Evolutionary conservation across 2,888 invertebrate species (phyloP).

Genomic region (Nymphalis polychloros): DNA sequence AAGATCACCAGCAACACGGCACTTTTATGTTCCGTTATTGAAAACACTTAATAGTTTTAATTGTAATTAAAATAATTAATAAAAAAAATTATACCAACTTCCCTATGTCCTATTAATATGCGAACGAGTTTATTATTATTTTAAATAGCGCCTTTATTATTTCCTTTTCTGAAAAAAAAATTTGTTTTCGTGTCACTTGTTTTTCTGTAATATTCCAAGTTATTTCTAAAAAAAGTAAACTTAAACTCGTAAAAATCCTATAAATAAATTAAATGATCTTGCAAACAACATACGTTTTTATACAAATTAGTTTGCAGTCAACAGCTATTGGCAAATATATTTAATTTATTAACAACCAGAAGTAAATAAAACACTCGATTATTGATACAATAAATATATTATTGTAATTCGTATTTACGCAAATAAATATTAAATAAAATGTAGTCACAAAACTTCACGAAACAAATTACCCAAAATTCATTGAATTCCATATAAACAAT

Average conservation of each 20-base stretch:
- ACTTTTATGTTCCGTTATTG: neutral
- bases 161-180: neutral
- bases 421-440: too few species aligned
- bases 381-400: neutral
- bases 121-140: neutral
- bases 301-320: neutral
- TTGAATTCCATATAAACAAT: too few species aligned
- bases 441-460: too few species aligned
- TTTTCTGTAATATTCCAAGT: too few species aligned
- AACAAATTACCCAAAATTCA: too few species aligned
- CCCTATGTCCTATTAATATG: neutral
- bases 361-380: neutral
- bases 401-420: too few species aligned
- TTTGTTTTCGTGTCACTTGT: too few species aligned
- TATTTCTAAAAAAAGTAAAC: too few species aligned
- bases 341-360: neutral
- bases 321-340: neutral
- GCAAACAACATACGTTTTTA: neutral
- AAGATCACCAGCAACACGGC: neutral
- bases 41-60: neutral
- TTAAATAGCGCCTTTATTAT: neutral
- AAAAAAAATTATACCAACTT: neutral
- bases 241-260: too few species aligned
- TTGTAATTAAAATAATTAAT: conserved; percentile 3
- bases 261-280: too few species aligned